phyloP scores from a whole-genome alignment of 1,140 invertebrate genomes.

The Drosophila eugracilis region DNA sequence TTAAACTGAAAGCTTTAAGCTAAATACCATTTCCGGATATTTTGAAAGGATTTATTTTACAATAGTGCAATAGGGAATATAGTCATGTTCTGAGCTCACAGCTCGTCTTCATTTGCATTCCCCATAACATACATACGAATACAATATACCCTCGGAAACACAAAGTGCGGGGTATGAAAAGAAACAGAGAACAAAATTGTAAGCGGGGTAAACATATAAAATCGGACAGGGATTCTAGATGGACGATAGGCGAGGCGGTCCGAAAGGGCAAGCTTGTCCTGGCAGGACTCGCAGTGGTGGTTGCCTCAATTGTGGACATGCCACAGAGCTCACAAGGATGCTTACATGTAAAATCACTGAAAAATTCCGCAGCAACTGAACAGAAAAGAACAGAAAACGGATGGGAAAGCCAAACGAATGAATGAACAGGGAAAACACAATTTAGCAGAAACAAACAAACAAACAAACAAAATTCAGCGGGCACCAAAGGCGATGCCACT shows the following conservation, averaged over 20 bases:
- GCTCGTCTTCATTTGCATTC: background rate
- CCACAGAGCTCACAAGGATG: conserved; percentile 78
- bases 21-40: background rate
- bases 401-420: conserved; percentile 66
- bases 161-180: background rate
- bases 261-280: conserved; percentile 22
- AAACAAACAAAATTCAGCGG: conserved; percentile 67
- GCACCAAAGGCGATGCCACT: conserved; percentile 69
- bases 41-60: background rate
- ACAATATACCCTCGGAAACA: conserved; percentile 5
- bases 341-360: conserved; percentile 82
- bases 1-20: too few species aligned
- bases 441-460: conserved; percentile 80
- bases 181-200: conserved; percentile 16
- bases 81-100: background rate
- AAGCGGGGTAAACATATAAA: conserved; percentile 62
- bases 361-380: conserved; percentile 62
- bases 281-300: conserved; percentile 40
- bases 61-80: too few species aligned
- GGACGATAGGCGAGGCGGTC: conserved; percentile 22
- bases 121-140: background rate
- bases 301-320: conserved; percentile 79
- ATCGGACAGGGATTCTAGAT: conserved; percentile 53
- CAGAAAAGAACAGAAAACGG: conserved; percentile 5
- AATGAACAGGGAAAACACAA: conserved; percentile 83